These are phyloP conservation scores for Diabrotica virgifera DNA, from an alignment of 1,140 invertebrate species.

Conservation along the genomic window DNA sequence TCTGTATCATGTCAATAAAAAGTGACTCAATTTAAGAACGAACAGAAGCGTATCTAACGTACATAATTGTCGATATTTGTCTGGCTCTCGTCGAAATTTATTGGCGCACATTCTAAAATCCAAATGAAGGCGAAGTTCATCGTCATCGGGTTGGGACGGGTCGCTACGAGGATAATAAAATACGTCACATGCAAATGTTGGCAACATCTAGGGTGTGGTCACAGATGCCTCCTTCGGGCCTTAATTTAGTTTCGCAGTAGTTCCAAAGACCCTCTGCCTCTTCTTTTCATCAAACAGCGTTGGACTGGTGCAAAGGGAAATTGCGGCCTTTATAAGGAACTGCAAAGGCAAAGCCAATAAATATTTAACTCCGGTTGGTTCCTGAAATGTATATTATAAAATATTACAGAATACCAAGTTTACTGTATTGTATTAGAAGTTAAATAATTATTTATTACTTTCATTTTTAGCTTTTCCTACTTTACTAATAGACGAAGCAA, in stretches of 20 bases:
- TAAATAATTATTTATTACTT: too few species aligned
- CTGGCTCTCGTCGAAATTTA: constrained; percentile 1
- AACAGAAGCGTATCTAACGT: neutral
- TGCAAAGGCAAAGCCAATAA: too few species aligned
- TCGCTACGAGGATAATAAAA: constrained; percentile 46
- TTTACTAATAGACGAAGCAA: too few species aligned
- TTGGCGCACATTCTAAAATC: constrained; percentile 8
- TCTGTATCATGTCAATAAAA: too few species aligned
- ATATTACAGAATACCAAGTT: too few species aligned
- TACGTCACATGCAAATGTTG: constrained; percentile 50
- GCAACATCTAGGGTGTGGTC: constrained; percentile 48
- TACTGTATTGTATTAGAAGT: too few species aligned
- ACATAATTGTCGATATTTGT: constrained; percentile 6
- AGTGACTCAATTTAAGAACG: too few species aligned
- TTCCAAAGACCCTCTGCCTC: constrained; percentile 43
- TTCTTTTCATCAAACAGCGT: constrained; percentile 37
- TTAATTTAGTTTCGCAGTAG: constrained; percentile 51
- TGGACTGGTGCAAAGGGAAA: constrained; percentile 23
- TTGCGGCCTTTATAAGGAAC: too few species aligned
- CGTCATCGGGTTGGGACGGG: constrained; percentile 22
- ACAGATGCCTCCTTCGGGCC: constrained; percentile 49
- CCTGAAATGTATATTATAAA: neutral
- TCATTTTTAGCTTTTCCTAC: too few species aligned
- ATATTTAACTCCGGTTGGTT: too few species aligned
- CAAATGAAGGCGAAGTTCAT: constrained; percentile 35